Conservation (phyloP, 2,888 invertebrate genomes). For the Chydorus sphaericus region DNA sequence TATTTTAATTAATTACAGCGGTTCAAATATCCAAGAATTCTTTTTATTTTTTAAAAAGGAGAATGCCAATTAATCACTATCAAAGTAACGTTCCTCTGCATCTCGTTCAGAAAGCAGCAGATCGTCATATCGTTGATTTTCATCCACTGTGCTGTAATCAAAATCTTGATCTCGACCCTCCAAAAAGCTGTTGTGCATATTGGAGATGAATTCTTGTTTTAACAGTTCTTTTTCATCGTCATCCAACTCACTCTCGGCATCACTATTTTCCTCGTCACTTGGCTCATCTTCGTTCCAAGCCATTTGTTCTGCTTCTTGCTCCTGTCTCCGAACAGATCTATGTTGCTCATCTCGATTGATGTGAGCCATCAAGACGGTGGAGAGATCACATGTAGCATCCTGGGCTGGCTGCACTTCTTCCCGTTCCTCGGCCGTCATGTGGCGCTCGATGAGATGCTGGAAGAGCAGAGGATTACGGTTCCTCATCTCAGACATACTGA, state of each 20-base stretch:
- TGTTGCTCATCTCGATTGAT: slow-evolving; percentile 52
- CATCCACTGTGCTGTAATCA: slow-evolving; percentile 67
- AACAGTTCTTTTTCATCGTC: slow-evolving; percentile 40
- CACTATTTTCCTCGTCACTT: slow-evolving; percentile 27
- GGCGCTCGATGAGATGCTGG: slow-evolving; percentile 77
- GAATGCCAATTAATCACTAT: slow-evolving; percentile 30
- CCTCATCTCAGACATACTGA: slow-evolving; percentile 88
- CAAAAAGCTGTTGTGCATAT: slow-evolving; percentile 72
- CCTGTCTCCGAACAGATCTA: slow-evolving; percentile 14
- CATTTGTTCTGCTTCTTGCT: slow-evolving; percentile 22
- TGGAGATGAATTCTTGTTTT: slow-evolving; percentile 62
- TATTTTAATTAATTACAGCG: no score
- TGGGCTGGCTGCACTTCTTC: background rate
- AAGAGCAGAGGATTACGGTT: slow-evolving; percentile 75
- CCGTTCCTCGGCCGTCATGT: slow-evolving; percentile 60
- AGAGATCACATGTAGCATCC: slow-evolving; percentile 34
- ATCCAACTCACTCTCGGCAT: slow-evolving; percentile 24
- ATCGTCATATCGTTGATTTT: slow-evolving; percentile 64
- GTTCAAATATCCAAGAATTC: no score
- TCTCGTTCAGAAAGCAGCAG: slow-evolving; percentile 56
- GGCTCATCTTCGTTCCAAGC: slow-evolving; percentile 42
- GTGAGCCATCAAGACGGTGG: slow-evolving; percentile 62
- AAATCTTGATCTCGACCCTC: slow-evolving; percentile 66
- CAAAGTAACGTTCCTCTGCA: slow-evolving; percentile 82
- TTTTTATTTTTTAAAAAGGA: no score